Conservation (phyloP, 2,113 vertebrate genomes). For the Peromyscus polionotus region DNA sequence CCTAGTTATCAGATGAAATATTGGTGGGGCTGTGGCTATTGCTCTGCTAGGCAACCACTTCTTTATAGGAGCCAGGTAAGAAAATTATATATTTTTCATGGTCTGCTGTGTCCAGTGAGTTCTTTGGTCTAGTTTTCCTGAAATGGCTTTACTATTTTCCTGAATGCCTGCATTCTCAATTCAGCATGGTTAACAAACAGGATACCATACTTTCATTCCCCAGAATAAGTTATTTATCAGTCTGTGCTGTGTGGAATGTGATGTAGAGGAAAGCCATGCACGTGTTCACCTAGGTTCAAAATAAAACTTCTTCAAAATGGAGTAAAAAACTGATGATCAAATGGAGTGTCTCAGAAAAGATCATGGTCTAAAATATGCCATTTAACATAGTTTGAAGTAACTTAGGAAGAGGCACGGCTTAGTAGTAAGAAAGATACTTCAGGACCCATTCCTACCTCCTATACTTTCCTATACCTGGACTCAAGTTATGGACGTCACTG, state of each 20-base stretch:
- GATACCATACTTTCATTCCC: not conserved
- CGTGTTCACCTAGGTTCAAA: not conserved
- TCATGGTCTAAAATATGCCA: too few species aligned
- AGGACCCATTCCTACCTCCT: too few species aligned
- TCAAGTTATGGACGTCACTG: not conserved
- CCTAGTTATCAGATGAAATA: not conserved
- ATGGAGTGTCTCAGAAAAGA: not conserved
- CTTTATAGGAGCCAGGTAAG: not conserved
- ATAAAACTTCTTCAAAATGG: not conserved
- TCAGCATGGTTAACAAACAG: not conserved
- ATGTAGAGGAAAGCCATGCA: not conserved
- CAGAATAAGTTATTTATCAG: not conserved
- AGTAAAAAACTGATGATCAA: not conserved
- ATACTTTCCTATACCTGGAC: not conserved
- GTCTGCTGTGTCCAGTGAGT: not conserved
- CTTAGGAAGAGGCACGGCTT: not conserved
- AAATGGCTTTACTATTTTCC: not conserved
- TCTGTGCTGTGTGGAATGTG: not conserved
- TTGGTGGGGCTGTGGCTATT: too few species aligned
- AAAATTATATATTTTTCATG: too few species aligned
- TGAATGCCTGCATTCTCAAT: too few species aligned
- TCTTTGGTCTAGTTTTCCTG: not conserved
- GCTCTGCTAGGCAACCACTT: not conserved
- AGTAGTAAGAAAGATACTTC: not conserved
- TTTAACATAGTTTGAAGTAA: not conserved